These are phyloP conservation scores for Gymnorhina tibicen DNA, from an alignment of 2,113 vertebrate genomes.

Conservation along the genomic window DNA sequence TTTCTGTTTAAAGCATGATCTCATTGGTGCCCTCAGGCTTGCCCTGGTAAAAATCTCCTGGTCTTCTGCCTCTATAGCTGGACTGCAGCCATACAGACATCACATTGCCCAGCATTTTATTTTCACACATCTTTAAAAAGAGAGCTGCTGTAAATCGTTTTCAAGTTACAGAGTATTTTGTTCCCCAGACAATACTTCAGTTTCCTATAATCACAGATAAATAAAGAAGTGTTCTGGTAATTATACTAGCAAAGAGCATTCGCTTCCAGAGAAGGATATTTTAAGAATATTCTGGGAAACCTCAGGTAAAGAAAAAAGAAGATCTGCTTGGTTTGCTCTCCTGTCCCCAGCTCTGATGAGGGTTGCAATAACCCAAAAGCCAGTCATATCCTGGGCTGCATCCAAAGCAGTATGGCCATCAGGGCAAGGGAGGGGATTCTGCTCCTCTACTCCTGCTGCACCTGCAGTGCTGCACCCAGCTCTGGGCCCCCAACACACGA, in stretches of 20 bases:
- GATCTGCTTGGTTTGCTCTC: background rate
- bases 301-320: background rate
- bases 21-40: background rate
- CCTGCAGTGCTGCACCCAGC: background rate
- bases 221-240: constrained; percentile 21
- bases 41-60: background rate
- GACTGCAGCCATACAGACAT: background rate
- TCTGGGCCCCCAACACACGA: background rate
- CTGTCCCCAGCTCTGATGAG: background rate
- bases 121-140: background rate
- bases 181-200: background rate
- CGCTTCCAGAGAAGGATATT: background rate
- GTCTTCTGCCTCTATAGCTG: background rate
- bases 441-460: background rate
- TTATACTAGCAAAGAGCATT: background rate
- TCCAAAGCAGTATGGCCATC: background rate
- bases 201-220: constrained; percentile 6
- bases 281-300: background rate
- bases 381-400: background rate
- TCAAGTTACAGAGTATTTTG: background rate
- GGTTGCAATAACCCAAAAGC: background rate
- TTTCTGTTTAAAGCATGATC: background rate
- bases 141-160: background rate
- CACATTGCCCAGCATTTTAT: background rate
- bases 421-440: background rate